Evolutionary conservation across 2,888 invertebrate species (phyloP).

Genomic region (Dryadula phaetusa): DNA sequence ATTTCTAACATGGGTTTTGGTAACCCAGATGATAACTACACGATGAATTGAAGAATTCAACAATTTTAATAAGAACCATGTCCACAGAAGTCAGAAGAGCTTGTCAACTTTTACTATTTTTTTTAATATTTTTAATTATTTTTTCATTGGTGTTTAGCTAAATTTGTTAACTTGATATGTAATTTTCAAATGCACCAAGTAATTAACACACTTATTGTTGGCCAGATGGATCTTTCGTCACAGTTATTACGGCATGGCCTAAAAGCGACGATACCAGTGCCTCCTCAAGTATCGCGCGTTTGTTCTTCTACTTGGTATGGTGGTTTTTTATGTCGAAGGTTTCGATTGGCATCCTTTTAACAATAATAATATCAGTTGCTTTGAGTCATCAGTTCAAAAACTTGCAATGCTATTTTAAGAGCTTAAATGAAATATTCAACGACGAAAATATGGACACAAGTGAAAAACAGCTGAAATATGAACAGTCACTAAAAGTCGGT

Average conservation of each 20-base stretch:
- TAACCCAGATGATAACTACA: no score
- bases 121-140: no score
- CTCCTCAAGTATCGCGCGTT: conserved; percentile 48
- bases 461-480: conserved; percentile 57
- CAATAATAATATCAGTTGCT: conserved; percentile 52
- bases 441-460: conserved; percentile 32
- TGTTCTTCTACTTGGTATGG: conserved; percentile 54
- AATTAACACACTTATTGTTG: conserved; percentile 8
- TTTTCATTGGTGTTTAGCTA: no score
- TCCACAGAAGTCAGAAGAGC: no score
- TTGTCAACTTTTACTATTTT: no score
- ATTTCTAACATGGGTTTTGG: no score
- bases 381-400: conserved; percentile 61
- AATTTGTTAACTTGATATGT: no score
- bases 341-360: conserved; percentile 50
- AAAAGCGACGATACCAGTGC: conserved; percentile 51
- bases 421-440: conserved; percentile 55
- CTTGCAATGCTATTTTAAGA: conserved; percentile 60
- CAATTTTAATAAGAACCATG: no score
- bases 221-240: conserved; percentile 53
- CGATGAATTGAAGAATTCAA: no score
- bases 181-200: no score
- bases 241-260: conserved; percentile 61
- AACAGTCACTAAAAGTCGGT: conserved; percentile 57
- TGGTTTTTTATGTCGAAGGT: conserved; percentile 54